These are phyloP conservation scores for Ypsolopha sequella DNA, from an alignment of 2,888 invertebrate genomes.

Conservation along the genomic window DNA sequence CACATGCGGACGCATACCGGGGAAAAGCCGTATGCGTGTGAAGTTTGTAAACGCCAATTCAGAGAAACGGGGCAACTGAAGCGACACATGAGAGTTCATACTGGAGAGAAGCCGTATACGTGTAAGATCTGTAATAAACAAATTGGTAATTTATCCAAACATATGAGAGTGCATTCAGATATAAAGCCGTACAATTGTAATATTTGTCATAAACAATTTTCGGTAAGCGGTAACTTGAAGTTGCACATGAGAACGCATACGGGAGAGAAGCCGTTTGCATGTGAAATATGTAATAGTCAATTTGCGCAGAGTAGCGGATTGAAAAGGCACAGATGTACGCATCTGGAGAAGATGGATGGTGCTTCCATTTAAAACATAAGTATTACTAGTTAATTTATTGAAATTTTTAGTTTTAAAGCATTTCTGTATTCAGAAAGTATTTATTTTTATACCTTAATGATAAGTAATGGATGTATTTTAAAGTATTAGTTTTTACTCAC, in stretches of 20 bases:
- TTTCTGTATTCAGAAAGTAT: not conserved
- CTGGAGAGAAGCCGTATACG: slow-evolving; percentile 46
- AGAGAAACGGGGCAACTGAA: slow-evolving; percentile 50
- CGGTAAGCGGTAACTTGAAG: slow-evolving; percentile 34
- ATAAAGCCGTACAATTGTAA: slow-evolving; percentile 33
- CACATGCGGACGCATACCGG: slow-evolving; percentile 56
- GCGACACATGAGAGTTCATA: slow-evolving; percentile 46
- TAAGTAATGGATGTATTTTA: too few relatives aligned
- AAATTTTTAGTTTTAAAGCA: not conserved
- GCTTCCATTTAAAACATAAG: not conserved
- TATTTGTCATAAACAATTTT: slow-evolving; percentile 40
- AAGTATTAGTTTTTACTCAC: too few relatives aligned
- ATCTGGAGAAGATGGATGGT: slow-evolving; percentile 12
- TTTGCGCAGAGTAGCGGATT: slow-evolving; percentile 35
- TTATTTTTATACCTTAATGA: not conserved
- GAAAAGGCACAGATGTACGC: slow-evolving; percentile 32
- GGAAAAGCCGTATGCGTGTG: slow-evolving; percentile 46
- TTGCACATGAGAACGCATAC: slow-evolving; percentile 39
- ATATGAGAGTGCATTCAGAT: slow-evolving; percentile 47
- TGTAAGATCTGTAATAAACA: slow-evolving; percentile 59
- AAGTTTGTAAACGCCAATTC: slow-evolving; percentile 45
- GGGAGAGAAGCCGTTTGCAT: slow-evolving; percentile 27
- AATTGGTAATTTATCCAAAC: slow-evolving; percentile 49
- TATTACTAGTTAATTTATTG: not conserved
- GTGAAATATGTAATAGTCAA: slow-evolving; percentile 29